Percentiles rank a stretch among this genome's conserved stretches.
Evolutionary conservation across 2,113 vertebrate genomes (phyloP).

Genomic region (Silurus asotus): DNA sequence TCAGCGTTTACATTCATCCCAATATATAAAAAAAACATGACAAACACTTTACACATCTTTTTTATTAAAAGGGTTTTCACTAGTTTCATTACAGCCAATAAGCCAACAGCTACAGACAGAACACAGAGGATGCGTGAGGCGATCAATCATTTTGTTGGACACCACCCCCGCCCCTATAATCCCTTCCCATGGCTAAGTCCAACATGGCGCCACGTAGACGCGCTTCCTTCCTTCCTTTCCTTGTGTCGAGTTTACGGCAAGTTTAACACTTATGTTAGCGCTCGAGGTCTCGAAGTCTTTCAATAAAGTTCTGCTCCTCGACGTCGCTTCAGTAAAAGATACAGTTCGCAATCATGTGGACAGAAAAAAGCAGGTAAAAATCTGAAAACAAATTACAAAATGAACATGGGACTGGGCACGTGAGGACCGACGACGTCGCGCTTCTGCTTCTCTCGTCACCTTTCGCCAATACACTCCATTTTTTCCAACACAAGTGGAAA

Average conservation of each 20-base stretch:
- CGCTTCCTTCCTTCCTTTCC: constrained; percentile 29
- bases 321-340: constrained; percentile 68
- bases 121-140: constrained; percentile 51
- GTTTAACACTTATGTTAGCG: constrained; percentile 25
- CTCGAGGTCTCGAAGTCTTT: constrained; percentile 51
- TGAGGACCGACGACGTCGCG: neutral
- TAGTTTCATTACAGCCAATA: constrained; percentile 63
- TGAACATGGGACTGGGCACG: neutral
- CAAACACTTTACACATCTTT: constrained; percentile 25
- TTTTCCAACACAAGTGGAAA: neutral
- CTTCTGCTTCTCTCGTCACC: too few relatives aligned
- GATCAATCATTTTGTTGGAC: neutral
- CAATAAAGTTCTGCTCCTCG: constrained; percentile 64
- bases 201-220: constrained; percentile 18
- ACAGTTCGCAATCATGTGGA: constrained; percentile 79
- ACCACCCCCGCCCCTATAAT: too few relatives aligned
- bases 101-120: constrained; percentile 62
- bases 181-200: constrained; percentile 24
- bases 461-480: too few relatives aligned
- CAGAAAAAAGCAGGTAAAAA: constrained; percentile 58
- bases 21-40: neutral
- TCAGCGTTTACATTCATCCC: too few relatives aligned
- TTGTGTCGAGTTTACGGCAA: too few relatives aligned
- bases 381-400: neutral
- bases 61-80: constrained; percentile 61